These are phyloP conservation scores for Terebella lapidaria DNA, from an alignment of 2,888 invertebrate genomes.

Conservation along the genomic window DNA sequence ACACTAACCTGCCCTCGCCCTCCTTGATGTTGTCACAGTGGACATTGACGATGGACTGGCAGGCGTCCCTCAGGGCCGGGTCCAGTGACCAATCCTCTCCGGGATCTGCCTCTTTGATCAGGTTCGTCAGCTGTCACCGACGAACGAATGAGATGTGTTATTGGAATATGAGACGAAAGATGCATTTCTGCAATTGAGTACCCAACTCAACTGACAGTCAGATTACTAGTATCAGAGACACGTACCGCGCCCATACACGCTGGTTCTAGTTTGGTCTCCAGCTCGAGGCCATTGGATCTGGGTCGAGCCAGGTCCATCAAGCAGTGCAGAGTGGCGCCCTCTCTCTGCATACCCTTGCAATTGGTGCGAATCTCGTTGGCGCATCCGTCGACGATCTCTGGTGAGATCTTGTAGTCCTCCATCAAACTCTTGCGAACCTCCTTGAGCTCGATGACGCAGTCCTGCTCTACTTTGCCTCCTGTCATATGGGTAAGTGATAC, in stretches of 20 bases:
- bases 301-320: conserved; percentile 69
- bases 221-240: neutral
- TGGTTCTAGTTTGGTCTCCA: conserved; percentile 2
- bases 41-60: conserved; percentile 75
- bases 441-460: conserved; percentile 83
- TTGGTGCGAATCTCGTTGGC: conserved; percentile 59
- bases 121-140: conserved; percentile 63
- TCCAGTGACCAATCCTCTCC: conserved; percentile 95
- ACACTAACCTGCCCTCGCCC: neutral
- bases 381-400: conserved; percentile 48
- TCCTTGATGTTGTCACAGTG: conserved; percentile 53
- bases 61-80: conserved; percentile 79
- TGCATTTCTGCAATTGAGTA: too few species aligned
- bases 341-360: conserved; percentile 66
- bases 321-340: conserved; percentile 90
- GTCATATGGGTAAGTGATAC: conserved; percentile 2
- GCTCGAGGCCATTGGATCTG: neutral
- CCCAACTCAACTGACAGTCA: too few species aligned
- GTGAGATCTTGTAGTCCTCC: conserved; percentile 88
- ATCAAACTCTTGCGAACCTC: conserved; percentile 85
- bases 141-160: too few species aligned
- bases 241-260: conserved; percentile 12
- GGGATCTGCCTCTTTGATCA: conserved; percentile 83
- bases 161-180: too few species aligned
- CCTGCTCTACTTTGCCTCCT: conserved; percentile 46